Evolutionary conservation across 2,113 vertebrate species (phyloP).

Genomic region (Cyanistes caeruleus): DNA sequence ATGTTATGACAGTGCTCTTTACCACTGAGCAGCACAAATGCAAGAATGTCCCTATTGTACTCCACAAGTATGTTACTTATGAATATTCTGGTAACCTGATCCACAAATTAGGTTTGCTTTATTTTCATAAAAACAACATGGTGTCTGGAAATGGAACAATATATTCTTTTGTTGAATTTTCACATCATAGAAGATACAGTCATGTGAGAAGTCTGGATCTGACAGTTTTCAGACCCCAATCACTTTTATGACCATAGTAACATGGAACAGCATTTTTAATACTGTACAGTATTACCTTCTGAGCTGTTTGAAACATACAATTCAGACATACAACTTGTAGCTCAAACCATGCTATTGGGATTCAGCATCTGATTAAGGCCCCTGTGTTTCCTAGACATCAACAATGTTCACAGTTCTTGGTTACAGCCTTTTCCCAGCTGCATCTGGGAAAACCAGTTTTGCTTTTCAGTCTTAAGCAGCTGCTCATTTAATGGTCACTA

Average conservation of each 20-base stretch:
- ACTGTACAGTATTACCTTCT: background rate
- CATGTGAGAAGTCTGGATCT: background rate
- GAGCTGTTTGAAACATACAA: background rate
- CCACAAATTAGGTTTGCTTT: background rate
- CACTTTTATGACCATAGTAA: background rate
- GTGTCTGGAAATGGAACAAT: background rate
- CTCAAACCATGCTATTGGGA: background rate
- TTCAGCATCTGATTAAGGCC: background rate
- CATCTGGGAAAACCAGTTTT: background rate
- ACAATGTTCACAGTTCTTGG: background rate
- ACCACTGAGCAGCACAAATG: background rate
- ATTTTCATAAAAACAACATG: background rate
- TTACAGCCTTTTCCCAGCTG: background rate
- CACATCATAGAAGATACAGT: background rate
- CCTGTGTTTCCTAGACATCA: background rate
- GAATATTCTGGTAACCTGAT: background rate
- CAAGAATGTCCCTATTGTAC: background rate
- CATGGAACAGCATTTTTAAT: background rate
- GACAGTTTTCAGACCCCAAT: background rate
- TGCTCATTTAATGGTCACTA: background rate
- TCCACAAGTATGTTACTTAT: background rate
- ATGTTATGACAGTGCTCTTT: background rate
- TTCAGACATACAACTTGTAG: rapidly evolving
- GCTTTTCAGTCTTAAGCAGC: slow-evolving; percentile 23
- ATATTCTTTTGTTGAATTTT: background rate